These are phyloP conservation scores for Aldabrachelys gigantea DNA, from an alignment of 2,113 vertebrate species.

Conservation along the genomic window DNA sequence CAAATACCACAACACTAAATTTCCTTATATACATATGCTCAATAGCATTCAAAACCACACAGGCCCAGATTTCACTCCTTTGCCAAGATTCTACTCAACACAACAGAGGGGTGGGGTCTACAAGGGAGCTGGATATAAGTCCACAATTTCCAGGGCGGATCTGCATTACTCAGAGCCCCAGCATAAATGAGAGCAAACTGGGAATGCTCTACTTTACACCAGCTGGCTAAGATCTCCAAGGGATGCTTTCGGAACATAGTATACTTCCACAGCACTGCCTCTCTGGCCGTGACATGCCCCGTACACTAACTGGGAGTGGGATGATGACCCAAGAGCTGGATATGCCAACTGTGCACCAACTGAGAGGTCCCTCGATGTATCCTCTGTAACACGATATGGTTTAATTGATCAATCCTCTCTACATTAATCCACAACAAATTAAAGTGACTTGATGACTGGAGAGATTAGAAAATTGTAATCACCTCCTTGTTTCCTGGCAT, in stretches of 20 bases:
- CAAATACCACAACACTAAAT: background rate
- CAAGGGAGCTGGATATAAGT: background rate
- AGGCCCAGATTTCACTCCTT: background rate
- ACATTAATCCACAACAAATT: background rate
- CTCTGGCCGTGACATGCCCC: background rate
- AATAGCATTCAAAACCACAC: background rate
- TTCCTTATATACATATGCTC: background rate
- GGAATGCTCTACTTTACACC: fast-evolving
- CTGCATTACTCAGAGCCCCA: background rate
- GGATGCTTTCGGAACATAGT: background rate
- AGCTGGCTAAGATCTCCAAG: background rate
- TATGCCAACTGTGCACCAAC: background rate
- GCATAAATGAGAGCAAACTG: background rate
- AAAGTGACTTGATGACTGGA: background rate
- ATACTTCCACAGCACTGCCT: background rate
- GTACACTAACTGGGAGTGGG: background rate
- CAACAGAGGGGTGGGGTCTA: fast-evolving
- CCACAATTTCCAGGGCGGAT: background rate
- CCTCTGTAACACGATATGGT: background rate
- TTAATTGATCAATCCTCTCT: background rate
- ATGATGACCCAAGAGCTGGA: background rate
- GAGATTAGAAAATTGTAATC: background rate
- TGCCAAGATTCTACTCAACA: background rate
- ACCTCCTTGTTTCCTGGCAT: background rate
- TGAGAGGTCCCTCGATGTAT: background rate